phyloP scores from a whole-genome alignment of 2,797 vertebrate species.

The Ambastaia sidthimunki region DNA sequence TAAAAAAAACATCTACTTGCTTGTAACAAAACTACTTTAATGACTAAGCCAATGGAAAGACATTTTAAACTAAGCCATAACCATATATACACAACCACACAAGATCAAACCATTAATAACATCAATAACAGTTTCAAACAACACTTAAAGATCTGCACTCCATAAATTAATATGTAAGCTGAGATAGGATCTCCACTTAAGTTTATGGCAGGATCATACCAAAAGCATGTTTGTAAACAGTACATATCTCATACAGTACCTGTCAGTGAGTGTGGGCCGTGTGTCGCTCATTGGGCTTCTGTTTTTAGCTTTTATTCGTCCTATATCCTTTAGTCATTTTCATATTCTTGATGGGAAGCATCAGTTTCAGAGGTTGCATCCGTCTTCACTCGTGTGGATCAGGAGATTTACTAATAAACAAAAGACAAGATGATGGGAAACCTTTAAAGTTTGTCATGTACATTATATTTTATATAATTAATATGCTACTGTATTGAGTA shows the following conservation, averaged over 20 bases:
- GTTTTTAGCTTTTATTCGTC: conserved; percentile 84
- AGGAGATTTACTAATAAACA: neutral
- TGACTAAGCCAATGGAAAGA: neutral
- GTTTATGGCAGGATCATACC: neutral
- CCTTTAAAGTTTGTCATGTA: neutral
- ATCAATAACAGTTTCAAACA: neutral
- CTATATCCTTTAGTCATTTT: conserved; percentile 94
- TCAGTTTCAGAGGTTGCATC: conserved; percentile 51
- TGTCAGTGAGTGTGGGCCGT: conserved; percentile 96
- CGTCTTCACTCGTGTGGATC: neutral
- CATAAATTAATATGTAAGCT: too few relatives aligned
- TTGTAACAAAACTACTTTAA: neutral
- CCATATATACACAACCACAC: too few relatives aligned
- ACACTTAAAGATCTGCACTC: neutral
- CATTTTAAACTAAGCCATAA: neutral
- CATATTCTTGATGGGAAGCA: conserved; percentile 69
- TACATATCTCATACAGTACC: conserved; percentile 71
- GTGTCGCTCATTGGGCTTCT: conserved; percentile 99
- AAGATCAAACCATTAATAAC: neutral
- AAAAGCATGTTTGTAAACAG: neutral
- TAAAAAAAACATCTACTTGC: too few relatives aligned
- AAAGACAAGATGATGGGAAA: neutral
- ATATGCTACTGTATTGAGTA: too few relatives aligned
- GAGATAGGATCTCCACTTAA: neutral
- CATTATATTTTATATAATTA: neutral